Base-by-base conservation (phyloP, 2,888 invertebrate species). In the Noctua fimbriata region DNA sequence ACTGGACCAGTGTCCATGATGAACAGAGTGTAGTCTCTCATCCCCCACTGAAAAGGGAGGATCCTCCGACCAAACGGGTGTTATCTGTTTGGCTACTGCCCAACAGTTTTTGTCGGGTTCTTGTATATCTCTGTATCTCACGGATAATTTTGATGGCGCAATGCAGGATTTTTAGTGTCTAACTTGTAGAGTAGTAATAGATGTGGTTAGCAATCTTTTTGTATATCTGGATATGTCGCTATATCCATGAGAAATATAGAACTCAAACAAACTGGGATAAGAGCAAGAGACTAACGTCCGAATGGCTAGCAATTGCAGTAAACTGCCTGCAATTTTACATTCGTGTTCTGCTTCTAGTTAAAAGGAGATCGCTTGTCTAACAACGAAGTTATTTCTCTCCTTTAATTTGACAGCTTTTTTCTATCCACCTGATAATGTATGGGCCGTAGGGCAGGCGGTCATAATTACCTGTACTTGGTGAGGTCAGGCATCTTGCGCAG, bases 401-500 rank as follows among this genome's bases (percentile, higher is more conserved):
- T 55, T 24, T 21, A 52, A 49, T 52, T 55, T 3, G 55, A 3
- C 18, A 55, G 55, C 1, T 58, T n/a, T 60, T 28, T 60, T 60
- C n/a, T 36, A n/a, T 74, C 7, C 18, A 24, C 18, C 10, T 14
- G 5, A 74, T 18, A 28, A 6, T 36, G 6, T n/a, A 52, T n/a
- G n/a, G n/a, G n/a, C n/a, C n/a, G n/a, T n/a, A n/a, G n/a, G n/a
- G n/a, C n/a, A n/a, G 4, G 4, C 58, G 12, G 10, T 60, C 69
- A n/a, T 14, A 16, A 16, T 85, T 28, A 94, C 94, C 91, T 93
- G 82, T 91, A 90, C 44, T 90, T 91, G 65, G 86, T 78, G 66
- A 94, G 89, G 84, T 95, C 95, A 0, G 95, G 95, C 93, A 95
- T 91, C 83, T 95, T 93, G 81, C 93, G 89, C 55, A 95, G 89